Conservation (phyloP, 92 coral and sea anemone genomes). For the Bergia sp. region DNA sequence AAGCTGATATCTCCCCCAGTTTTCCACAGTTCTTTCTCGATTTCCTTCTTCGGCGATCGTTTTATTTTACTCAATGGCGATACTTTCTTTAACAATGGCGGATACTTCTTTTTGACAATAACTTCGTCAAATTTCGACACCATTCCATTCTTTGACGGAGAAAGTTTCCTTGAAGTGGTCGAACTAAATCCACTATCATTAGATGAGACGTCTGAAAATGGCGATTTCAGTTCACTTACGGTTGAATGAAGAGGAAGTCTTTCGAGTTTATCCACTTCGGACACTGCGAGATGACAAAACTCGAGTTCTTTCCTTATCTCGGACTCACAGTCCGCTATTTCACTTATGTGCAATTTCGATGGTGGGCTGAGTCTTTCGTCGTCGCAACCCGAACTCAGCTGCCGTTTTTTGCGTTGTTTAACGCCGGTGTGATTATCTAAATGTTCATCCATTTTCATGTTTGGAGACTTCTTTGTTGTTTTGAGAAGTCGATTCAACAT, state of each 20-base stretch:
- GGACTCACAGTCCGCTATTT: background rate
- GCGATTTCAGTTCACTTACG: conserved; percentile 29
- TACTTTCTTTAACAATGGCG: conserved; percentile 45
- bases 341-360: conserved; percentile 4
- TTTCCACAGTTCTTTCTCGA: conserved; percentile 12
- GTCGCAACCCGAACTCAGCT: conserved; percentile 41
- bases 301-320: conserved; percentile 14
- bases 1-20: conserved; percentile 42
- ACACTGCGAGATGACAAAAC: conserved; percentile 33
- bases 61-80: conserved; percentile 53
- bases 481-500: conserved; percentile 46
- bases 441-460: conserved; percentile 33
- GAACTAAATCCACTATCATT: conserved; percentile 86
- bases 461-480: conserved; percentile 52
- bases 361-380: conserved; percentile 41
- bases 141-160: conserved; percentile 33
- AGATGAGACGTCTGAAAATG: conserved; percentile 83
- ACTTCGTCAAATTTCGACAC: conserved; percentile 49
- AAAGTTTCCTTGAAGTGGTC: conserved; percentile 50
- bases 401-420: conserved; percentile 43
- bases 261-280: conserved; percentile 27
- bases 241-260: conserved; percentile 26
- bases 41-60: conserved; percentile 57
- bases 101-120: background rate
- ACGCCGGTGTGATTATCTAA: conserved; percentile 32